Base-by-base conservation (phyloP, 1,140 invertebrate species). In the Lordiphosa clarofinis region DNA sequence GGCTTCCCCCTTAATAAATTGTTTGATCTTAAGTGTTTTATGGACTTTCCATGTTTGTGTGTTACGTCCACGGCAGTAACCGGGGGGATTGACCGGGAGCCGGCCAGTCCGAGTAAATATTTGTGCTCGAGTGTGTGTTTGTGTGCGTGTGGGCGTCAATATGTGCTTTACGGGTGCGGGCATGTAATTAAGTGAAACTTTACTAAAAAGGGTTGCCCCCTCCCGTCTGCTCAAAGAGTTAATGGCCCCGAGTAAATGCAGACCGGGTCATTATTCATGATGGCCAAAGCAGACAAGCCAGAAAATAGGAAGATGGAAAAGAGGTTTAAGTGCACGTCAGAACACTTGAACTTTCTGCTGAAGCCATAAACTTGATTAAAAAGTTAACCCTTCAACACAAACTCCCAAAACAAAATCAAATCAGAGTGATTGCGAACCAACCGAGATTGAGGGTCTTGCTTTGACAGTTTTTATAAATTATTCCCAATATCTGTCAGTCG, bases 1-100 rank as follows among this genome's bases (percentile, higher is more conserved):
- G 39, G 24, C 4, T 15, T 24, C 8, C 8, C 40, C 15, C 24
- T 35, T 37, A 39, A 42, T 33, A 56, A 65, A 62, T 53, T 71
- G 73, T 70, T 63, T 62, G 73, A 86, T 78, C 73, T 75, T 84
- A 84, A 84, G 78, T 84, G 78, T 84, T 84, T 86, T 84, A 84
- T 84, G 78, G 79, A 84, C 79, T 86, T 84, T 84, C 69, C 78
- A 73, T 84, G 78, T 84, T 82, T 76, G 61, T 64, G 67, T 59
- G 58, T 76, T 76, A 84, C 73, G 73, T 76, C 78, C 69, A 64
- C 73, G 68, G 56, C 60, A 59, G 40, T 40, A 33, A 9, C 19
- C 19, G 9, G 13, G 21, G 33, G 31, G 21, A 38, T n/a, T 9
- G 21, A 40, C 31, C 15, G 11, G 24, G 6, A 39, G 31, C 21